These are phyloP conservation scores for Leptopterna dolabrata DNA, from an alignment of 2,888 invertebrate genomes.

Conservation along the genomic window DNA sequence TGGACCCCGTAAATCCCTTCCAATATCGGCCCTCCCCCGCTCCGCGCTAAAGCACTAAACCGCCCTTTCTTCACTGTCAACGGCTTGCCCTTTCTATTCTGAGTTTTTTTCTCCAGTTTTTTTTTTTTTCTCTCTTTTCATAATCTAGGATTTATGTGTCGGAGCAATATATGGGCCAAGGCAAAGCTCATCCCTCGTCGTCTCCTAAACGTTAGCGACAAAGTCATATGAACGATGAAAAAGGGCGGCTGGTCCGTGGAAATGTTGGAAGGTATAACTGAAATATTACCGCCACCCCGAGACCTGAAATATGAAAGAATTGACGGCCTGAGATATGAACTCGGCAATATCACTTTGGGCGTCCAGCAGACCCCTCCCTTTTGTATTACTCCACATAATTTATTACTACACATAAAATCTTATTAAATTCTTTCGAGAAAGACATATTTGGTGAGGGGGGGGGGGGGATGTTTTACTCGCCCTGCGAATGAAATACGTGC, in stretches of 20 bases:
- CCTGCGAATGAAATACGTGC: too few species aligned
- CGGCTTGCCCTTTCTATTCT: background rate
- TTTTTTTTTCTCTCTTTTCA: constrained; percentile 12
- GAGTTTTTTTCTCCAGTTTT: too few species aligned
- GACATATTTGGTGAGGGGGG: too few species aligned
- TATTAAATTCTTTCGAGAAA: constrained; percentile 17
- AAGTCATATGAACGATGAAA: constrained; percentile 8
- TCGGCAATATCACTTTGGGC: background rate
- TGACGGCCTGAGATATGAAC: constrained; percentile 22
- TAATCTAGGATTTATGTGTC: constrained; percentile 36
- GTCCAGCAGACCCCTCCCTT: background rate
- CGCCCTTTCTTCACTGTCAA: constrained; percentile 34
- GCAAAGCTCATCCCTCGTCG: background rate
- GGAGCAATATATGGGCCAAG: too few species aligned
- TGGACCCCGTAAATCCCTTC: constrained; percentile 8
- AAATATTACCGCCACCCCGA: constrained; percentile 14
- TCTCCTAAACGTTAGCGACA: constrained; percentile 14
- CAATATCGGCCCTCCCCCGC: background rate
- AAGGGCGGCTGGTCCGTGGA: background rate
- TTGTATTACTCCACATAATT: background rate
- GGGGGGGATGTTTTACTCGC: too few species aligned
- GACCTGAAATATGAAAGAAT: constrained; percentile 21
- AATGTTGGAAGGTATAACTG: constrained; percentile 27
- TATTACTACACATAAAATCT: background rate
- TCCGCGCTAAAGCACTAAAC: constrained; percentile 13